Conservation (phyloP, 2,113 vertebrate species). For the Pristiophorus japonicus region DNA sequence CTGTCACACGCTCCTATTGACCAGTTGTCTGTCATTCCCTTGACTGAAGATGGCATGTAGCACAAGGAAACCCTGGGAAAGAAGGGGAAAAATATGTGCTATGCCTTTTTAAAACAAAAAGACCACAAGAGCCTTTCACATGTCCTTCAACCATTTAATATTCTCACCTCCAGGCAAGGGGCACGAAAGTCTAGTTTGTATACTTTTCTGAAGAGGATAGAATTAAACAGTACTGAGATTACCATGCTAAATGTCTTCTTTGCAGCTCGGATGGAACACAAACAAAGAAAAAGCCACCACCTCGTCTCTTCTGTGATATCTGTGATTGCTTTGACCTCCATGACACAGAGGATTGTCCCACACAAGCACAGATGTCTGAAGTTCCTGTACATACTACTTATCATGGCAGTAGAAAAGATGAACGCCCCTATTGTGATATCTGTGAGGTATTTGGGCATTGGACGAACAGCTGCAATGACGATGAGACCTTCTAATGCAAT, state of each 20-base stretch:
- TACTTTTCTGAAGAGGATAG: neutral
- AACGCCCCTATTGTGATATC: constrained; percentile 87
- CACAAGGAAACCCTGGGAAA: neutral
- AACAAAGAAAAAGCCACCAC: constrained; percentile 74
- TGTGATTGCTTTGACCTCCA: constrained; percentile 96
- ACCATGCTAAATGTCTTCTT: neutral
- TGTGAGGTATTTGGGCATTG: constrained; percentile 94
- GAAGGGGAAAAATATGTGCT: neutral
- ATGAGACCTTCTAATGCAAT: constrained; percentile 79
- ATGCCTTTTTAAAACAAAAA: neutral
- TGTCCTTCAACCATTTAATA: neutral
- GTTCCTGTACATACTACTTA: constrained; percentile 82
- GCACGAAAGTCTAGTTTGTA: neutral
- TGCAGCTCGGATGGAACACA: constrained; percentile 43
- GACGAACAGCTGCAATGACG: constrained; percentile 83
- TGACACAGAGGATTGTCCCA: constrained; percentile 93
- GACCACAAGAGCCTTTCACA: neutral
- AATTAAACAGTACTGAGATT: neutral
- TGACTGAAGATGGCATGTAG: neutral
- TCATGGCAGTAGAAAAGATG: constrained; percentile 78
- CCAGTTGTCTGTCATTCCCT: neutral
- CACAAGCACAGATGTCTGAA: constrained; percentile 68
- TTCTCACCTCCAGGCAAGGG: neutral
- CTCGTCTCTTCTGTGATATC: constrained; percentile 93
- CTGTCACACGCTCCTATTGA: neutral